Evolutionary conservation across 2,888 invertebrate species (phyloP).

Genomic region (Pterobdella sp.): DNA sequence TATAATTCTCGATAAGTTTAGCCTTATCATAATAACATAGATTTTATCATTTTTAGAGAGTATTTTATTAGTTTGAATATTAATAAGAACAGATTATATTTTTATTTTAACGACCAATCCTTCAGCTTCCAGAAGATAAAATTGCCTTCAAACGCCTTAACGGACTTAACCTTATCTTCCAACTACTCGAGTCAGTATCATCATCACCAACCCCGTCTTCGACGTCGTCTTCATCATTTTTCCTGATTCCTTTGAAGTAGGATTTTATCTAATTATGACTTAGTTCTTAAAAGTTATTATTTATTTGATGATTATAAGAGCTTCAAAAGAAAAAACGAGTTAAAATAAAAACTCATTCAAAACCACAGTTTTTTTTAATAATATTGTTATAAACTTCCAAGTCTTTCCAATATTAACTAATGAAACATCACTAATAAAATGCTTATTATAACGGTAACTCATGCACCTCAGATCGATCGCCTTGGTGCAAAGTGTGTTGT

Average conservation of each 20-base stretch:
- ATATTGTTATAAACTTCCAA: not conserved
- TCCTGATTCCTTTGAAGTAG: not conserved
- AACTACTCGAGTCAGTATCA: constrained; percentile 34
- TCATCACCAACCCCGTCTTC: not conserved
- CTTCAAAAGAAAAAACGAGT: too few relatives aligned
- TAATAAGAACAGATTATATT: too few relatives aligned
- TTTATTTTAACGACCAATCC: not conserved
- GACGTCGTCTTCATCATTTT: not conserved
- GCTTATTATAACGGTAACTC: too few relatives aligned
- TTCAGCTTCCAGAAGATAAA: constrained; percentile 17
- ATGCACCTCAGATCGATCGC: constrained; percentile 2
- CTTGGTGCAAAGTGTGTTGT: not conserved
- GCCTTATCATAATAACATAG: too few relatives aligned
- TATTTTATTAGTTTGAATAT: too few relatives aligned
- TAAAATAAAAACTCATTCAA: too few relatives aligned
- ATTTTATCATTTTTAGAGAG: too few relatives aligned
- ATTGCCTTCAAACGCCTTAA: constrained; percentile 5
- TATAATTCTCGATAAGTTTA: too few relatives aligned
- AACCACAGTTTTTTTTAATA: not conserved
- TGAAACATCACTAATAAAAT: not conserved
- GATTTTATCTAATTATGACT: too few relatives aligned
- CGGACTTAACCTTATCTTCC: constrained; percentile 10
- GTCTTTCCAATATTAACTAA: not conserved
- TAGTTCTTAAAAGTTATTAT: too few relatives aligned
- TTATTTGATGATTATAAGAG: too few relatives aligned